Base-by-base conservation (phyloP, 2,797 vertebrate species). In the Spizella passerina region DNA sequence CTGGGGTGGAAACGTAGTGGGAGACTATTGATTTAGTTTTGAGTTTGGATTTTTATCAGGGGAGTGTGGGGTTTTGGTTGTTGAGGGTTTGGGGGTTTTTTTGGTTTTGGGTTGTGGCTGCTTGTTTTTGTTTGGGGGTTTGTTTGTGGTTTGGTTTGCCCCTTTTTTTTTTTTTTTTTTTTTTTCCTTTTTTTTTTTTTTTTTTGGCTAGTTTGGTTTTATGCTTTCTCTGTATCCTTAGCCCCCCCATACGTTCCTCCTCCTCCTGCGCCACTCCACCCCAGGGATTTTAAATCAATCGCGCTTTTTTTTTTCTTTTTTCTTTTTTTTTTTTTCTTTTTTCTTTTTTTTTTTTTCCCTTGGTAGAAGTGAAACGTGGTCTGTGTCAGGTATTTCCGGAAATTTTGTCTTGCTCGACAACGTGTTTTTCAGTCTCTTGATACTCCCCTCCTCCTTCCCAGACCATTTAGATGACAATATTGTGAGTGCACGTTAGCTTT, bases 401-500 rank as follows among this genome's bases (percentile, higher is more conserved):
- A 93, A 95, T 92, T 90, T 95, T 94, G 91, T 97, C 94, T 97
- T 97, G 96, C 88, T 97, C 80, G 73, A 94, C 96, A 96, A 79
- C 32, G 96, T 97, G 95, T 97, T 95, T 97, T 92, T 65, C 85
- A 96, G 93, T 85, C 90, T 81, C 96, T 97, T 94, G 92, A 80
- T 69, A 53, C 44, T 36, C 73, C 76, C 64, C 59, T 32, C 26
- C 69, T 76, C 60, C 41, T 55, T 86, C 91, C 81, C 77, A 94
- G 78, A 71, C 61, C 47, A 22, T 94, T 92, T 94, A 92, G 95
- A 97, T 97, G 73, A 91, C 88, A 94, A 85, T 97, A 96, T 97
- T 97, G 97, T 98, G 97, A 97, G 96, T 98, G 98, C 97, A 98
- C 97, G 96, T 92, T 94, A 97, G 95, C 88, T 95, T 93, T 94